These are phyloP conservation scores for Vespertilio murinus DNA, from an alignment of 2,797 vertebrate species.

Conservation along the genomic window DNA sequence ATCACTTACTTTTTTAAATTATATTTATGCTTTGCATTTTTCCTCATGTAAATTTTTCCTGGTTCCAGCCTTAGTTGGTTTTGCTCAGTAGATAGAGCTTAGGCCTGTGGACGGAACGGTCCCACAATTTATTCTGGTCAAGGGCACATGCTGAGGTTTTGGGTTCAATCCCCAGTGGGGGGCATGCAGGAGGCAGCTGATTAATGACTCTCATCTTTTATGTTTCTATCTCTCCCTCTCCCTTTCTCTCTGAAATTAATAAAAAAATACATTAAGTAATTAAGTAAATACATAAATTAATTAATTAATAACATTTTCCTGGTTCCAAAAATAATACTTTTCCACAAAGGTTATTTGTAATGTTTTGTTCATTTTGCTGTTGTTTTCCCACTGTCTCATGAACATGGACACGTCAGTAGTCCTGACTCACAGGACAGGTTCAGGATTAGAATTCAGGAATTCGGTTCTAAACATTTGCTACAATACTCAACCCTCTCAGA, in stretches of 20 bases:
- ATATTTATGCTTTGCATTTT: background rate
- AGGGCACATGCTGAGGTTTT: too few species aligned
- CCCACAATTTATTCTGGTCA: too few species aligned
- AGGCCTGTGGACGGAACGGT: too few species aligned
- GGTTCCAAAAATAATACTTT: background rate
- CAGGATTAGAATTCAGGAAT: background rate
- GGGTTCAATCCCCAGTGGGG: too few species aligned
- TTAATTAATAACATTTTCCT: background rate
- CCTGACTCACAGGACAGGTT: background rate
- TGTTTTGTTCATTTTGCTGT: background rate
- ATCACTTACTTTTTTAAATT: background rate
- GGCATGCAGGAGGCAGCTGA: too few species aligned
- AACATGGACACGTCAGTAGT: background rate
- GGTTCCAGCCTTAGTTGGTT: too few species aligned
- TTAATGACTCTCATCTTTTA: too few species aligned
- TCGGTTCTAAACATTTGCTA: background rate
- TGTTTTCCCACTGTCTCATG: background rate
- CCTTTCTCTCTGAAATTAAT: too few species aligned
- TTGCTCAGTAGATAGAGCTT: too few species aligned
- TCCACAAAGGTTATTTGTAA: background rate
- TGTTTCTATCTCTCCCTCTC: too few species aligned
- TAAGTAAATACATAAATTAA: too few species aligned
- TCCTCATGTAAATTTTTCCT: background rate
- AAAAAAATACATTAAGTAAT: too few species aligned
- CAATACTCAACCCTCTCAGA: background rate